These are phyloP conservation scores for Choloepus hoffmanni DNA, from an alignment of 2,113 vertebrate genomes.

Conservation along the genomic window DNA sequence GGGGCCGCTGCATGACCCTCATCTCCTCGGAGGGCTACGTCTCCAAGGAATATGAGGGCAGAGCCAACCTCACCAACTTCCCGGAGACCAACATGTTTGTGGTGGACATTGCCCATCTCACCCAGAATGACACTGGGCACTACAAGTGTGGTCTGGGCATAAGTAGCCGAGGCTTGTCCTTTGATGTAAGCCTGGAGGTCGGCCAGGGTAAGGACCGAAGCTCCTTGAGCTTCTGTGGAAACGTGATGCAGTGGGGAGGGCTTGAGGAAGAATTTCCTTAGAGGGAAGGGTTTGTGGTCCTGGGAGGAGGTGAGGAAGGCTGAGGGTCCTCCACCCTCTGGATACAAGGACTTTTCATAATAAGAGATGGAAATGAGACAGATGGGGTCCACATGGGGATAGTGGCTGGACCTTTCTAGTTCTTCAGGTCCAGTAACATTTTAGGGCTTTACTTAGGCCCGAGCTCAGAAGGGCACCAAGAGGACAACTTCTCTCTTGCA, in stretches of 20 bases:
- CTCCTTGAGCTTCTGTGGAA: not conserved
- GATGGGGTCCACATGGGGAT: not conserved
- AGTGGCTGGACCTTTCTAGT: not conserved
- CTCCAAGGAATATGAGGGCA: not conserved
- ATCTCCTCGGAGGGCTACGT: conserved; percentile 61
- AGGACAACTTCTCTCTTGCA: not conserved
- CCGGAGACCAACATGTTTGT: conserved; percentile 63
- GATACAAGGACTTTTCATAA: not conserved
- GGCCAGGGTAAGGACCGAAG: conserved; percentile 77
- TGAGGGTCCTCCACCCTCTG: not conserved
- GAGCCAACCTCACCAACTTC: conserved; percentile 77
- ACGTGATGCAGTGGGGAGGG: not conserved
- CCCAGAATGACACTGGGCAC: not conserved
- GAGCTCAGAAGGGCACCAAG: not conserved
- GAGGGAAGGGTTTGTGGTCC: not conserved
- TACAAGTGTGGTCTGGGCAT: conserved; percentile 86
- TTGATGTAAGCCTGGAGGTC: conserved; percentile 78
- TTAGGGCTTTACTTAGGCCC: not conserved
- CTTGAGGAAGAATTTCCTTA: not conserved
- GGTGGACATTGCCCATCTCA: conserved; percentile 68
- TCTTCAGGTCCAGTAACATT: not conserved
- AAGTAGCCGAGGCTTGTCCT: conserved; percentile 76
- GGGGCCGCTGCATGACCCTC: conserved; percentile 57
- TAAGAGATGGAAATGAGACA: not conserved
- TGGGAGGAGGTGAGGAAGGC: not conserved